Percentiles rank a stretch among this genome's conserved stretches.
These are phyloP conservation scores for Phania funesta DNA, from an alignment of 2,888 invertebrate genomes.

Conservation along the genomic window DNA sequence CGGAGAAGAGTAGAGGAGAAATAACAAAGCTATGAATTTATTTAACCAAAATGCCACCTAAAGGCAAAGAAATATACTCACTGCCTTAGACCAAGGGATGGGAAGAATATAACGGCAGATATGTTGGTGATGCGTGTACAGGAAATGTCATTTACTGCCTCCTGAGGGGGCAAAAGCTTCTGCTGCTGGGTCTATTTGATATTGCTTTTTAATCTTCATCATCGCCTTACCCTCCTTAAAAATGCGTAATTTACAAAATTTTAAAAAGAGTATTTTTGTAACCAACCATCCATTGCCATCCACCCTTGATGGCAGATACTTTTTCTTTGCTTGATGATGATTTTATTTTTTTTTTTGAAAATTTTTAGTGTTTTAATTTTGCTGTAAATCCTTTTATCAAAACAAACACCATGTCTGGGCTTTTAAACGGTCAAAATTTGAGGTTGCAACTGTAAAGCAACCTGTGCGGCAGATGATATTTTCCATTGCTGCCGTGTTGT, in stretches of 20 bases:
- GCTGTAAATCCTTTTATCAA: slow-evolving; percentile 65
- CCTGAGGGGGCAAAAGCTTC: slow-evolving; percentile 33
- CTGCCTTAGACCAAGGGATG: slow-evolving; percentile 19
- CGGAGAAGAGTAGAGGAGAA: background rate
- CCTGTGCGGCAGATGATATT: slow-evolving; percentile 52
- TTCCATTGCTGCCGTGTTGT: background rate
- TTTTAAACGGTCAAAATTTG: slow-evolving; percentile 59
- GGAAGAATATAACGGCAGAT: background rate
- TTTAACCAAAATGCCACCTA: slow-evolving; percentile 59
- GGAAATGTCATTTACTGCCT: slow-evolving; percentile 32
- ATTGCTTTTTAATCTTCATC: slow-evolving; percentile 12
- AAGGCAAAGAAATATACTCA: slow-evolving; percentile 47
- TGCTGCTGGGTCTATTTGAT: slow-evolving; percentile 21
- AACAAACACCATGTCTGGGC: slow-evolving; percentile 65
- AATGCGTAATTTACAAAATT: slow-evolving; percentile 49
- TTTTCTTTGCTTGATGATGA: slow-evolving; percentile 4
- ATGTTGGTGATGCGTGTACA: background rate
- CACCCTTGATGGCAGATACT: background rate
- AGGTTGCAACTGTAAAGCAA: slow-evolving; percentile 40
- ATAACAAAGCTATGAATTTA: slow-evolving; percentile 63
- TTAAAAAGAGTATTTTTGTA: slow-evolving; percentile 19
- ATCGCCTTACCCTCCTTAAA: slow-evolving; percentile 1
- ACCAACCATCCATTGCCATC: background rate
- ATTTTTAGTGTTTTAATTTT: slow-evolving; percentile 59
- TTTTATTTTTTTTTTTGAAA: slow-evolving; percentile 7